phyloP scores from a whole-genome alignment of 1,140 invertebrate species.

The Spodoptera litura region DNA sequence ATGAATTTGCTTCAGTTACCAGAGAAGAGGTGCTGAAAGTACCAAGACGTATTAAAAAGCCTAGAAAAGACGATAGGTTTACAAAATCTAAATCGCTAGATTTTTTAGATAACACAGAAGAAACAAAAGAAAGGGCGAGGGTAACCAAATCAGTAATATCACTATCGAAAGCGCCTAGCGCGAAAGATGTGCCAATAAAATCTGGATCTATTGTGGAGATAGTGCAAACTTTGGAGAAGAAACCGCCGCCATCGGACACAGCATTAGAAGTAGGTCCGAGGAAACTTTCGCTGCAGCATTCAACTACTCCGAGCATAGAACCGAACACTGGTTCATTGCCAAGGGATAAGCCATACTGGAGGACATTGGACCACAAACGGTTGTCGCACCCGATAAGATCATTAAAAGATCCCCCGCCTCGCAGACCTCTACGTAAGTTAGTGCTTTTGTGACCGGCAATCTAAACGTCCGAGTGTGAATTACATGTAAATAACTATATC shows the following conservation, averaged over 20 bases:
- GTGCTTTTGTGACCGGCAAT: constrained; percentile 67
- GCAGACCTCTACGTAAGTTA: constrained; percentile 80
- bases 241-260: constrained; percentile 46
- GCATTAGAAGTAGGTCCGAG: constrained; percentile 56
- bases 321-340: constrained; percentile 67
- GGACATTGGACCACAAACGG: constrained; percentile 79
- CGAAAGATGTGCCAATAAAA: constrained; percentile 65
- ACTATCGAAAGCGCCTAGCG: constrained; percentile 73
- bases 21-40: constrained; percentile 77
- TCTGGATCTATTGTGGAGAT: constrained; percentile 60
- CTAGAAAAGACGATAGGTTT: constrained; percentile 58
- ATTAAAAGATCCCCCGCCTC: constrained; percentile 70
- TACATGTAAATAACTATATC: constrained; percentile 75
- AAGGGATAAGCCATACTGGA: constrained; percentile 76
- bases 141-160: constrained; percentile 78
- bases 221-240: constrained; percentile 66
- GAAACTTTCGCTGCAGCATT: constrained; percentile 70
- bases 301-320: constrained; percentile 57
- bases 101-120: neutral
- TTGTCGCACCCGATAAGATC: constrained; percentile 79
- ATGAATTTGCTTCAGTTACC: constrained; percentile 64
- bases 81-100: constrained; percentile 37
- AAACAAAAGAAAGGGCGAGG: constrained; percentile 61
- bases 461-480: constrained; percentile 72
- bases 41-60: constrained; percentile 72